Evolutionary conservation across 1,140 invertebrate species (phyloP), one percentile per base, ranked within the genome.

Genomic region (Caenorhabditis briggsae): DNA sequence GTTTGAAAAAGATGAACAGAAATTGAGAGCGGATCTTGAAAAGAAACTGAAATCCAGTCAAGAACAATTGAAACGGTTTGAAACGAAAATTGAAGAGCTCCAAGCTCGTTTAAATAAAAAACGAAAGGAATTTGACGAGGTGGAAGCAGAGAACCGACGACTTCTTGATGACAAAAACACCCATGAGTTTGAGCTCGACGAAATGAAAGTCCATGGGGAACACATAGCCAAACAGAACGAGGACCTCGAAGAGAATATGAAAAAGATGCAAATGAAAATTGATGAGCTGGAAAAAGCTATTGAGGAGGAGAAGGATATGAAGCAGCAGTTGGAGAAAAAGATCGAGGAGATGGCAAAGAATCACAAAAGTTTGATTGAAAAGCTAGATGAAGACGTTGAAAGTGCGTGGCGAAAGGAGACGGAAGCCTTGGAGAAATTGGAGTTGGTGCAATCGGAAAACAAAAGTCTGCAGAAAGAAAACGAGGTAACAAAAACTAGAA

Each of bases 1-100:
- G 53, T 58, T 46, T n/a, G 58, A 83, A 41, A 23, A 83, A 59
- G 82, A 83, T 83, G 33, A 83, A 48, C 18, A 83, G 8, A 61
- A 83, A 23, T n/a, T 59, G 55, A 41, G 18, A 41, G 9, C 16
- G 6, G 82, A 83, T 59, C 23, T 59, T 48, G 55, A 83, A 20
- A 78, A 48, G 12, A 48, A 78, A 9, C 46, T 78, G 9, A 50
- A 48, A 14, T 23, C 46, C 5, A 25, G 46, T 53, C 70, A 78
- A n/a, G 46, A 50, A 14, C 12, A 78, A 23, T 9, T 78, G 3
- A 9, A 3, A 18, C 12, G 18, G 14, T 78, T 11, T 23, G 46
- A 78, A 25, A 9, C 0, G 5, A 78, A 50, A 50, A n/a, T 23
- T 11, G n/a, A 50, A 50, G 70, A 78, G 11, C 70, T 78, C 3